These are phyloP conservation scores for Harlomillsia oculata DNA, from an alignment of 1,140 invertebrate genomes.

Conservation along the genomic window DNA sequence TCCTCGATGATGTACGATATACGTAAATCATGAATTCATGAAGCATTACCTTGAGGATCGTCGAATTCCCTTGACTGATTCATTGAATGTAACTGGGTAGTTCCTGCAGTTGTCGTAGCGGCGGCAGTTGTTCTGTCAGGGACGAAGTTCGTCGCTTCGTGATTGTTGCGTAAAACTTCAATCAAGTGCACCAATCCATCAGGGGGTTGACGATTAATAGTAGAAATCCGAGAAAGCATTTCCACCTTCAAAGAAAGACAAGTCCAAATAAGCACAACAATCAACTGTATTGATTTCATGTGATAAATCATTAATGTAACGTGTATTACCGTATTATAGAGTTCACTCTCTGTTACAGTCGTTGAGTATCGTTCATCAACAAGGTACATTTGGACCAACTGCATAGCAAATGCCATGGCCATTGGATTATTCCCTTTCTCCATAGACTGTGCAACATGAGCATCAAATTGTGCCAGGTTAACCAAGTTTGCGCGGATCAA, in stretches of 20 bases:
- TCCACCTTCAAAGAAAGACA: slow-evolving; percentile 43
- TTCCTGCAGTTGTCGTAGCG: too few species aligned
- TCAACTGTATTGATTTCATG: not conserved
- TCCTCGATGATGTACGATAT: too few species aligned
- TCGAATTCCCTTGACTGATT: slow-evolving; percentile 74
- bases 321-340: slow-evolving; percentile 71
- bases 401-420: slow-evolving; percentile 80
- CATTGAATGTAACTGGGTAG: slow-evolving; percentile 88
- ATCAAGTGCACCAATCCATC: slow-evolving; percentile 68
- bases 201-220: slow-evolving; percentile 62
- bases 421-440: slow-evolving; percentile 75
- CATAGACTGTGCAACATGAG: slow-evolving; percentile 72
- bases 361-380: slow-evolving; percentile 73
- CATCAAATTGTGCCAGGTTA: slow-evolving; percentile 67
- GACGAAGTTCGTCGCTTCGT: slow-evolving; percentile 53
- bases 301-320: slow-evolving; percentile 7
- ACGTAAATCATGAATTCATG: not conserved
- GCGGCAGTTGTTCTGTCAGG: slow-evolving; percentile 60
- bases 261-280: slow-evolving; percentile 1
- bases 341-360: slow-evolving; percentile 68
- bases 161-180: slow-evolving; percentile 61
- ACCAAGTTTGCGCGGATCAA: slow-evolving; percentile 64
- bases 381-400: slow-evolving; percentile 76
- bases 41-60: slow-evolving; percentile 57
- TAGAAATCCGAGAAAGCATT: slow-evolving; percentile 59